Percentiles rank a stretch among this genome's conserved stretches.
Conservation (phyloP, 2,888 invertebrate genomes). For the Cephalotes varians region DNA sequence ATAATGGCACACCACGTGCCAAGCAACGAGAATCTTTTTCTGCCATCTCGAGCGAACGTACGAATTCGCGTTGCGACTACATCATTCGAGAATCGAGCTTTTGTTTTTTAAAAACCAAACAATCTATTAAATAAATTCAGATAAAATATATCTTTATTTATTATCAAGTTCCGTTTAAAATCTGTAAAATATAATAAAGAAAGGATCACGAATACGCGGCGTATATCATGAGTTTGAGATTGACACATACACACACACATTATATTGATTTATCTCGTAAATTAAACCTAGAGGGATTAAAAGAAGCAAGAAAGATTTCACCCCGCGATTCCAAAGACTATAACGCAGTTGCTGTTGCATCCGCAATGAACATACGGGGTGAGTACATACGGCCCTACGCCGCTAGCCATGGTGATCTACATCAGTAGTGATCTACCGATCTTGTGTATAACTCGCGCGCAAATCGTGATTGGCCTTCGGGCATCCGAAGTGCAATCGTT, state of each 20-base stretch:
- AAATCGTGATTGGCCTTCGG: conserved; percentile 83
- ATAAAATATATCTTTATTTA: conserved; percentile 4
- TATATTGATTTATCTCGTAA: conserved; percentile 70
- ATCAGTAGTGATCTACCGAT: conserved; percentile 83
- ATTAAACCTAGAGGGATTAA: conserved; percentile 26
- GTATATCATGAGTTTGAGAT: background rate
- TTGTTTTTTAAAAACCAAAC: background rate
- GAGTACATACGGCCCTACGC: conserved; percentile 72
- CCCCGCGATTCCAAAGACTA: conserved; percentile 42
- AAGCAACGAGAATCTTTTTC: conserved; percentile 64
- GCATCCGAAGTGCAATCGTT: conserved; percentile 78
- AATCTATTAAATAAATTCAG: conserved; percentile 4
- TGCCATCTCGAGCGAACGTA: conserved; percentile 56
- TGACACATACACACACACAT: conserved; percentile 59
- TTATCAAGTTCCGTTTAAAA: background rate
- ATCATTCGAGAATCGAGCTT: background rate
- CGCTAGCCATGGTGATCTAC: conserved; percentile 79
- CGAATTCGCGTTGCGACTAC: conserved; percentile 57
- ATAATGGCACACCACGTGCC: conserved; percentile 70
- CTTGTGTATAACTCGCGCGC: conserved; percentile 76
- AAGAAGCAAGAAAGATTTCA: conserved; percentile 21
- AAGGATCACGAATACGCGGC: conserved; percentile 14
- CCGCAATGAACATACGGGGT: conserved; percentile 69
- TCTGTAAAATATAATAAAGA: conserved; percentile 2
- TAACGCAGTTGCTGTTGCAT: conserved; percentile 69